Evolutionary conservation across 1,140 invertebrate genomes (phyloP).

Genomic region (Drosophila truncata): DNA sequence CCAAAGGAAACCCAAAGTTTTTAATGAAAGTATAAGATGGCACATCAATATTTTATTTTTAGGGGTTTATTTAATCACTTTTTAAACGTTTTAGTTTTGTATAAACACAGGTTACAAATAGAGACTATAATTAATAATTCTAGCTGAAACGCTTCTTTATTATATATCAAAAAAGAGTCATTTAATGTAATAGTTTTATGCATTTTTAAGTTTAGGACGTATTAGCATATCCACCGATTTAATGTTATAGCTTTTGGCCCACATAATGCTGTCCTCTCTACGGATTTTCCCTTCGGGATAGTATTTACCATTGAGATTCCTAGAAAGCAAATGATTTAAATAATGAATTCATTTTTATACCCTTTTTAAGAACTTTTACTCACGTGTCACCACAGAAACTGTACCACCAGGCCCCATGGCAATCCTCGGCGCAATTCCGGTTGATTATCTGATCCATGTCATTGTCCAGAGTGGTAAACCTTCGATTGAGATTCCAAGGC

Average conservation of each 20-base stretch:
- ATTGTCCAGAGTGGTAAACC: neutral
- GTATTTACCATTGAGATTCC: slow-evolving; percentile 9
- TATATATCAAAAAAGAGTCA: no score
- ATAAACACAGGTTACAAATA: no score
- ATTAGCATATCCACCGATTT: slow-evolving; percentile 1
- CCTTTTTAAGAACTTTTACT: neutral
- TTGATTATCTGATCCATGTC: neutral
- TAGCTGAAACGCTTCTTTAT: neutral
- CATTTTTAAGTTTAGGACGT: neutral
- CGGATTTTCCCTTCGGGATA: neutral
- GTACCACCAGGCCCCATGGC: slow-evolving; percentile 3
- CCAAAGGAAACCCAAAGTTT: slow-evolving; percentile 1
- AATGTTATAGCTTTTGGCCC: slow-evolving; percentile 5
- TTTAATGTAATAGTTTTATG: no score
- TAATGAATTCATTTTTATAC: no score
- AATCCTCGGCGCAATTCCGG: neutral
- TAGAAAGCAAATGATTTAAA: neutral
- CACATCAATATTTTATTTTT: neutral
- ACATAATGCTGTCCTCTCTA: neutral
- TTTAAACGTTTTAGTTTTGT: neutral
- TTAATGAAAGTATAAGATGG: slow-evolving; percentile 1
- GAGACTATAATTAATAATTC: neutral
- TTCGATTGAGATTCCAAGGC: neutral
- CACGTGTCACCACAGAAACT: slow-evolving; percentile 6
- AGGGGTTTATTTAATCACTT: neutral